These are phyloP conservation scores for Urosaurus nigricauda DNA, from an alignment of 2,797 vertebrate species.

Conservation along the genomic window DNA sequence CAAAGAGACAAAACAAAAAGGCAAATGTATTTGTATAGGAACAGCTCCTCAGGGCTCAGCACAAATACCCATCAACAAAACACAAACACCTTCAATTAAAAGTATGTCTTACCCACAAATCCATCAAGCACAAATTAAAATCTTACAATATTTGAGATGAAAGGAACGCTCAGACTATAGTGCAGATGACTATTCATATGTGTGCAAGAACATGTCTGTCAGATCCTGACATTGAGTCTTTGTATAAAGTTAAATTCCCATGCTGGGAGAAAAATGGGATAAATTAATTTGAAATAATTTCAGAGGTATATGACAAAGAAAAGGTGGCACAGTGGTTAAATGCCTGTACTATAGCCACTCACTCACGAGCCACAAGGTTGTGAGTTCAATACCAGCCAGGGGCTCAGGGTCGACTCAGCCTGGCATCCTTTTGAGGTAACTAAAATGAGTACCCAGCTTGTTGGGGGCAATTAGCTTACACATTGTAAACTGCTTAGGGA, in stretches of 20 bases:
- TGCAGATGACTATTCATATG: background rate
- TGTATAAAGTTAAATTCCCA: background rate
- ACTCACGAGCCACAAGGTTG: no score
- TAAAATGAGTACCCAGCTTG: no score
- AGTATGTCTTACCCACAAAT: background rate
- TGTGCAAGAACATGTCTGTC: background rate
- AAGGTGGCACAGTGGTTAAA: no score
- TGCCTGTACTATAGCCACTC: no score
- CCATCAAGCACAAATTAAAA: background rate
- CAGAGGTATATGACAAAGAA: background rate
- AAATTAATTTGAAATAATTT: background rate
- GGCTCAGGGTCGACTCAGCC: no score
- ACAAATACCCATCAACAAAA: background rate
- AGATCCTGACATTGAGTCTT: background rate
- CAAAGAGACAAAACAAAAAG: constrained; percentile 59
- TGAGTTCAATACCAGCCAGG: no score
- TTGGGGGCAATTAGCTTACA: no score
- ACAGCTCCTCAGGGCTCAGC: background rate
- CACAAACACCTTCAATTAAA: background rate
- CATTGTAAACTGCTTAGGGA: no score
- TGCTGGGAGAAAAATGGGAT: no score
- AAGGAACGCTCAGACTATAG: background rate
- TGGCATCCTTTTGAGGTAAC: no score
- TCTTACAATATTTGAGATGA: background rate
- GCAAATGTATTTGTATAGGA: background rate